Evolutionary conservation across 2,113 vertebrate genomes (phyloP).

Genomic region (Deroptyus accipitrinus): DNA sequence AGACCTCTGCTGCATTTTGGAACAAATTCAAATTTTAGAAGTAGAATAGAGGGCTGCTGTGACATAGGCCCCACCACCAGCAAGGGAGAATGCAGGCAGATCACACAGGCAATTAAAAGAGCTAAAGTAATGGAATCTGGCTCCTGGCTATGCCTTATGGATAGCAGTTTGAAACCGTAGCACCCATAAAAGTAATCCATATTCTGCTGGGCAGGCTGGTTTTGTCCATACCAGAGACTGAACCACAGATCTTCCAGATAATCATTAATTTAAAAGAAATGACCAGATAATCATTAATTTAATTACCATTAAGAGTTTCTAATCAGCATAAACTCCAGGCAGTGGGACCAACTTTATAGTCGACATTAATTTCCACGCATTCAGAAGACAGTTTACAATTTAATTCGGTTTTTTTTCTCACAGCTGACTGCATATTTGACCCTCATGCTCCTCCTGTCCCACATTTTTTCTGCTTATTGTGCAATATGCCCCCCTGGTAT

Average conservation of each 20-base stretch:
- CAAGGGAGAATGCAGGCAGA: neutral
- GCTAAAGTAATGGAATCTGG: slow-evolving; percentile 26
- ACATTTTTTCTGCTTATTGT: neutral
- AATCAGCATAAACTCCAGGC: neutral
- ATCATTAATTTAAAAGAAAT: neutral
- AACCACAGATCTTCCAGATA: neutral
- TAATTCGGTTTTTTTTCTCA: neutral
- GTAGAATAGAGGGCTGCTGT: neutral
- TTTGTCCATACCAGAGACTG: neutral
- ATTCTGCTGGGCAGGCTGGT: neutral
- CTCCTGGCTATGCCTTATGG: slow-evolving; percentile 7
- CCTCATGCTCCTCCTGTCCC: neutral
- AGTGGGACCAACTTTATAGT: neutral
- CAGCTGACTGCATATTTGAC: neutral
- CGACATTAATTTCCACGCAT: neutral
- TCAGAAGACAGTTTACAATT: neutral
- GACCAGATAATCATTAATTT: neutral
- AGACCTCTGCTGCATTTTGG: neutral
- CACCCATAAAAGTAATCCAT: slow-evolving; percentile 46
- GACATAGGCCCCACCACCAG: neutral
- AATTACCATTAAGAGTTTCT: neutral
- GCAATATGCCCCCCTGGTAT: neutral
- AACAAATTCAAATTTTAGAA: neutral
- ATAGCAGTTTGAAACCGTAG: neutral
- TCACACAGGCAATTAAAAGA: neutral